Evolutionary conservation across 1,140 invertebrate genomes (phyloP).

Genomic region (Lasaia peninsularis): DNA sequence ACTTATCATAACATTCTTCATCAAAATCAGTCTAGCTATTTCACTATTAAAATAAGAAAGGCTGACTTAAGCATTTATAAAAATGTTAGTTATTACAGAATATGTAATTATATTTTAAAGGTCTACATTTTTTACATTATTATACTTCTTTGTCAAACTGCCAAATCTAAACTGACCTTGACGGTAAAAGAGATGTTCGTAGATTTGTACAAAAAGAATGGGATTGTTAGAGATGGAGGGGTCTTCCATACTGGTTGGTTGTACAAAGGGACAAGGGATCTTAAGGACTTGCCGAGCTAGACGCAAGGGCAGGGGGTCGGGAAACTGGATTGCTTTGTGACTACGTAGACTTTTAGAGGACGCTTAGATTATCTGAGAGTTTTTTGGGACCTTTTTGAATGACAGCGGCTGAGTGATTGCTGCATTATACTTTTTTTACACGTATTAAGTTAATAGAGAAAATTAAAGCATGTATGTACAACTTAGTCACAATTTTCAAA

Average conservation of each 20-base stretch:
- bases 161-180: slow-evolving; percentile 24
- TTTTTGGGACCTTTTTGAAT: background rate
- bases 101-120: no score
- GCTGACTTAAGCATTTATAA: background rate
- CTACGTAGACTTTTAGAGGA: slow-evolving; percentile 18
- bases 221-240: slow-evolving; percentile 17
- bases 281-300: slow-evolving; percentile 59
- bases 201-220: slow-evolving; percentile 17
- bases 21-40: background rate
- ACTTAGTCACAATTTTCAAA: no score
- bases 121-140: background rate
- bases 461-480: background rate
- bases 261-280: slow-evolving; percentile 59
- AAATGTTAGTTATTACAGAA: no score
- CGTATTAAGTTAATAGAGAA: no score
- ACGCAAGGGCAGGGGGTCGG: slow-evolving; percentile 64
- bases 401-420: background rate
- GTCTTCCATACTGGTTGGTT: slow-evolving; percentile 35
- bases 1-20: background rate
- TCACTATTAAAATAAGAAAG: background rate
- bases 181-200: slow-evolving; percentile 5
- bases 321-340: slow-evolving; percentile 50
- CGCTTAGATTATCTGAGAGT: slow-evolving; percentile 17
- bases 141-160: slow-evolving; percentile 7
- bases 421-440: background rate